These are phyloP conservation scores for Agriopis aurantiaria DNA, from an alignment of 2,888 invertebrate species.

Conservation along the genomic window DNA sequence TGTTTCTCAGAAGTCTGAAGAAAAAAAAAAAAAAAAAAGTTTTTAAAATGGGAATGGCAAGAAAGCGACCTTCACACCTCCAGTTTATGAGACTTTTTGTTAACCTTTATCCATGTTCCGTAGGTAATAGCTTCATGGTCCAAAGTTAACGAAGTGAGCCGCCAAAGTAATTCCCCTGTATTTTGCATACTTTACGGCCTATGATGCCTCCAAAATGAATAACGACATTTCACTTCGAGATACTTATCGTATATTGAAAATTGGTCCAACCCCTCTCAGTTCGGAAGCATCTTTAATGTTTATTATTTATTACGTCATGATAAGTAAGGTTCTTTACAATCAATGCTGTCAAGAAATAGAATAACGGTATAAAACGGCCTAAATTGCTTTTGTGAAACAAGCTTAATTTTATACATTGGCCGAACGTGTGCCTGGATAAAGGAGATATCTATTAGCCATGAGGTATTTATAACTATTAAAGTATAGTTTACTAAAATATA, in stretches of 20 bases:
- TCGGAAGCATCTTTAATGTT: slow-evolving; percentile 29
- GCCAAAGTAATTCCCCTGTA: slow-evolving; percentile 45
- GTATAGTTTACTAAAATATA: not conserved
- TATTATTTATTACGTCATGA: slow-evolving; percentile 33
- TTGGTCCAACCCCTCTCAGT: slow-evolving; percentile 32
- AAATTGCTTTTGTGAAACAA: slow-evolving; percentile 7
- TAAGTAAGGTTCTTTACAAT: slow-evolving; percentile 26
- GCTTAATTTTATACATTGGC: slow-evolving; percentile 1
- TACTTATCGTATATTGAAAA: slow-evolving; percentile 45
- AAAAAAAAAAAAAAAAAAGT: too few relatives aligned
- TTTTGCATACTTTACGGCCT: slow-evolving; percentile 45
- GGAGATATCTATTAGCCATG: not conserved
- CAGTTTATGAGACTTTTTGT: slow-evolving; percentile 46
- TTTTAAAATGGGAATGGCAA: slow-evolving; percentile 42
- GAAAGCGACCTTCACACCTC: slow-evolving; percentile 40
- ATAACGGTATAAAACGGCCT: slow-evolving; percentile 2
- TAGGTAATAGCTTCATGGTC: slow-evolving; percentile 46
- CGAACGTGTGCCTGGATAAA: slow-evolving; percentile 1
- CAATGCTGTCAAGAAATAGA: slow-evolving; percentile 12
- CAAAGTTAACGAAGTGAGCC: slow-evolving; percentile 46
- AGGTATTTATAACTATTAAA: not conserved
- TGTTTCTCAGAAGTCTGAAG: slow-evolving; percentile 25
- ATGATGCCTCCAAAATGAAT: slow-evolving; percentile 41
- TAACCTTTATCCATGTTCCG: slow-evolving; percentile 43
- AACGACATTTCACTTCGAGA: slow-evolving; percentile 44